These are phyloP conservation scores for Semicossyphus pulcher DNA, from an alignment of 2,113 vertebrate species.

Conservation along the genomic window DNA sequence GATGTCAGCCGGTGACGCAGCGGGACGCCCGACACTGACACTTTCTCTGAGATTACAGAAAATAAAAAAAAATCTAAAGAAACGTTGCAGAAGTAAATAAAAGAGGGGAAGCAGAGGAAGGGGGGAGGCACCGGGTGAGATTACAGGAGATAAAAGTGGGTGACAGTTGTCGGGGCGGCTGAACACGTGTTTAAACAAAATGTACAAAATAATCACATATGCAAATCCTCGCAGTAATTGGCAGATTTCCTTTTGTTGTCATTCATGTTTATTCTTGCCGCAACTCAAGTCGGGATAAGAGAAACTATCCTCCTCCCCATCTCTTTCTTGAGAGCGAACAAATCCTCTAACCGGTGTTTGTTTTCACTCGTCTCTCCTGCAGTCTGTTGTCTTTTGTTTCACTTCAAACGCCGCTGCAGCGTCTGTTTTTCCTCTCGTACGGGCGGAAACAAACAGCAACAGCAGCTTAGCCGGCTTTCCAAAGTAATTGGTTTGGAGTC, in stretches of 20 bases:
- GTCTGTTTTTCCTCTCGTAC: constrained; percentile 33
- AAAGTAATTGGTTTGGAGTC: constrained; percentile 68
- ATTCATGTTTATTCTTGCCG: constrained; percentile 48
- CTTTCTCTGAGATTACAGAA: constrained; percentile 74
- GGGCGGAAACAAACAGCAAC: constrained; percentile 53
- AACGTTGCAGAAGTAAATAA: constrained; percentile 54
- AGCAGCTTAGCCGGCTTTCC: constrained; percentile 39
- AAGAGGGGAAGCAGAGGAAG: background rate
- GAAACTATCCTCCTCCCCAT: constrained; percentile 10
- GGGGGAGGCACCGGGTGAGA: constrained; percentile 35
- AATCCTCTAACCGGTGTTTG: constrained; percentile 52
- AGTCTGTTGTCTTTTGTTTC: constrained; percentile 59
- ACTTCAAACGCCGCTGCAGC: constrained; percentile 62
- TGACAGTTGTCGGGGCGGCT: background rate
- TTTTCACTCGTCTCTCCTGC: constrained; percentile 36
- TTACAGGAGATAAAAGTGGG: constrained; percentile 20
- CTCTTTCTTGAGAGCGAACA: constrained; percentile 34
- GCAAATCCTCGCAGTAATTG: constrained; percentile 53
- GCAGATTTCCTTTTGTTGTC: constrained; percentile 50
- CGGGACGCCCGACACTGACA: constrained; percentile 56
- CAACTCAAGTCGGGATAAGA: constrained; percentile 23
- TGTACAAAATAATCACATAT: constrained; percentile 2
- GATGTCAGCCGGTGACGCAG: constrained; percentile 72
- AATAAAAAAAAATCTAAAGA: constrained; percentile 67
- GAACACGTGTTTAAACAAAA: constrained; percentile 8